Conservation (phyloP, 2,797 vertebrate species). For the Kryptolebias ocellatus region DNA sequence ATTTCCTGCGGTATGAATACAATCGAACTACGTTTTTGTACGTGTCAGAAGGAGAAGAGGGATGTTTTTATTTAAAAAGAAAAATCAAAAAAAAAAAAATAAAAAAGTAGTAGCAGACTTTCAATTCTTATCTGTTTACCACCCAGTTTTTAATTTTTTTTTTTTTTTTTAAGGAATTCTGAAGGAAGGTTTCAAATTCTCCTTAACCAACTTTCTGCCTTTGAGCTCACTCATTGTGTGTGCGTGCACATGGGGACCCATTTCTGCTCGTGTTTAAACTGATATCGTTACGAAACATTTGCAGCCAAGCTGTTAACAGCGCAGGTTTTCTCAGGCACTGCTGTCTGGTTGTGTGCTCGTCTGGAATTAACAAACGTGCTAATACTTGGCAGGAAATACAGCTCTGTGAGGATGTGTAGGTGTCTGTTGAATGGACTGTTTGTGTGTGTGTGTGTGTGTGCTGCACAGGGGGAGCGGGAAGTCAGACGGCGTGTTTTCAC, state of each 20-base stretch:
- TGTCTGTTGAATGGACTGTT: constrained; percentile 16
- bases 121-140: constrained; percentile 33
- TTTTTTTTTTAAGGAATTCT: not conserved
- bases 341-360: constrained; percentile 40
- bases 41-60: constrained; percentile 40
- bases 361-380: constrained; percentile 56
- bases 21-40: constrained; percentile 66
- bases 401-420: constrained; percentile 20
- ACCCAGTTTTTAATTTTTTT: not conserved
- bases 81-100: constrained; percentile 3
- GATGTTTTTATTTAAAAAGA: constrained; percentile 43
- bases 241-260: constrained; percentile 1
- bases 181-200: constrained; percentile 35
- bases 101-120: constrained; percentile 28
- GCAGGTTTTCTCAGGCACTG: constrained; percentile 32
- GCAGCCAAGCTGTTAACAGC: constrained; percentile 23
- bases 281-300: constrained; percentile 33
- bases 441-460: constrained; percentile 22
- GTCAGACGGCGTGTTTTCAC: constrained; percentile 62
- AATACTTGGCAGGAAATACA: constrained; percentile 47
- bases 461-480: constrained; percentile 22
- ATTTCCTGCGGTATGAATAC: constrained; percentile 69
- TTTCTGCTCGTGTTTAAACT: constrained; percentile 32
- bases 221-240: constrained; percentile 15
- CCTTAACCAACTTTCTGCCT: constrained; percentile 37